These are phyloP conservation scores for Cephonodes hylas DNA, from an alignment of 2,888 invertebrate genomes.

Conservation along the genomic window DNA sequence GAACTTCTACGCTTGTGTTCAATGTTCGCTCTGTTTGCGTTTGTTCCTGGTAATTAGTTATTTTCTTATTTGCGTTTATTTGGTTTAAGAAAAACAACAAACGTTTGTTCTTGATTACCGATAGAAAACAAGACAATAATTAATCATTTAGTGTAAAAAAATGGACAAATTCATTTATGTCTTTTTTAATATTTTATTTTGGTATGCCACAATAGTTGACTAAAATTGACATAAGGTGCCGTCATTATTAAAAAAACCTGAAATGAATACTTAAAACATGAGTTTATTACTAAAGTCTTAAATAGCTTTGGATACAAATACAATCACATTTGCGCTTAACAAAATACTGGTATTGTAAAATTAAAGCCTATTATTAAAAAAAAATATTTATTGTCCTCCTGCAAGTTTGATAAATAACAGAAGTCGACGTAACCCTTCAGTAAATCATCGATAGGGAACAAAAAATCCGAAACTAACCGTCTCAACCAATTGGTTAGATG, in stretches of 20 bases:
- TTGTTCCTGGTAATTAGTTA: neutral
- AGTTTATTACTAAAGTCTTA: too few species aligned
- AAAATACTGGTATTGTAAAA: neutral
- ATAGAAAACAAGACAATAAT: too few species aligned
- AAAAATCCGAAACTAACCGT: slow-evolving; percentile 47
- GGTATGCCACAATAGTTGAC: too few species aligned
- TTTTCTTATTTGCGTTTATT: neutral
- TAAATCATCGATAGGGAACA: slow-evolving; percentile 61
- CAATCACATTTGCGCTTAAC: neutral
- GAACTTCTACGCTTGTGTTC: neutral
- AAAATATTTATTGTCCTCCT: slow-evolving; percentile 13
- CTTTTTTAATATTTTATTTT: too few species aligned
- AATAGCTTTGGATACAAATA: too few species aligned
- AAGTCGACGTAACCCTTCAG: slow-evolving; percentile 47
- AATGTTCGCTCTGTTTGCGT: neutral
- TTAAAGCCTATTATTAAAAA: neutral
- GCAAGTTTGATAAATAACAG: slow-evolving; percentile 37
- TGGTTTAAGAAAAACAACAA: neutral
- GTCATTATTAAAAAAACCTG: too few species aligned
- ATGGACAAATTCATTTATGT: too few species aligned
- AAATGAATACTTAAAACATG: neutral
- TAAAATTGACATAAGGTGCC: too few species aligned
- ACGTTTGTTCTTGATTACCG: neutral
- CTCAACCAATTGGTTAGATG: slow-evolving; percentile 49
- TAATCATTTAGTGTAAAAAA: too few species aligned